Base-by-base conservation (phyloP, 1,140 invertebrate species). In the Trachelipus rathkii region DNA sequence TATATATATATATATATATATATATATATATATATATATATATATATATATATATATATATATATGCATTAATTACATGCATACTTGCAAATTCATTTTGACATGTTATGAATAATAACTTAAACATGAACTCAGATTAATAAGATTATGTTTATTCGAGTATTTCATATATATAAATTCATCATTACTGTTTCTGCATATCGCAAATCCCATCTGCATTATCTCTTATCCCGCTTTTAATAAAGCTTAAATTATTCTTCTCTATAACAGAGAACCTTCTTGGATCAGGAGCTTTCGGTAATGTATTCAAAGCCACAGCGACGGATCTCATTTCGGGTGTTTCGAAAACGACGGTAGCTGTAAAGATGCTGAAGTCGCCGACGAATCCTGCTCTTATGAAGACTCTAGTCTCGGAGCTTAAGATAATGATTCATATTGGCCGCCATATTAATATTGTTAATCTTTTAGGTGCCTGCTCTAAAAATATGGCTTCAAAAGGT, bases 371-470 rank as follows among this genome's bases (percentile, higher is more conserved):
- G 13, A 75, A 75, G 66, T 75, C 73, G 15, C 50, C 23, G 7
- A 23, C 50, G 13, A 33, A 75, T 53, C 15, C 13, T 15, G 11
- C 53, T 8, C 73, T 60, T 11, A 19, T 75, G 33, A 75, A 67
- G 24, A 44, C 95, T 0, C 85, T 98, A 11, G 90, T 92, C 9
- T 94, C 93, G 4, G 96, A 98, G 85, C 84, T 97, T 0, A 98
- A 97, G 87, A 96, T 97, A 24, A 93, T 98, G 90, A 92, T 95
- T 15, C 93, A 97, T 85, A 87, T 98, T 76, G 95, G 95, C 0
- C 92, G 93, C 83, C 95, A 98, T 86, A 84, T 97, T 0, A 97
- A 98, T 84, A 95, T 97, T 21, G 93, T 97, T 0, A 98, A 97
- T 87, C 86, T 97, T 33, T 87, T 97, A 0, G 96, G 96, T 72